Conservation (phyloP, 37 sponge, comb jelly and placozoan species). For the Mnemiopsis leidyi region DNA sequence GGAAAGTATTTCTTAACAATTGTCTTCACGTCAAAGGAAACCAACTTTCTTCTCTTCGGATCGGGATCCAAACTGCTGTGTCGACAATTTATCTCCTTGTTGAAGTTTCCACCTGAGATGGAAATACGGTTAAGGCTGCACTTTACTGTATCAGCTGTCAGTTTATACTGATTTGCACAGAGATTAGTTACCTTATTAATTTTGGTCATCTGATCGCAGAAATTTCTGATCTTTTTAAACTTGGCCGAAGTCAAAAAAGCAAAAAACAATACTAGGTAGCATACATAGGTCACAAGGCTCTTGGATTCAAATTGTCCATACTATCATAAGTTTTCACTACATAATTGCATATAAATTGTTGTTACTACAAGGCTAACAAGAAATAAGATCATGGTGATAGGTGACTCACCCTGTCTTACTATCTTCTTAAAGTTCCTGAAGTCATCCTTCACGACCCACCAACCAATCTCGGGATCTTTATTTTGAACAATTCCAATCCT, state of each 20-base stretch:
- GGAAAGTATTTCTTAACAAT: background rate
- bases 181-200: too few relatives aligned
- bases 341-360: too few relatives aligned
- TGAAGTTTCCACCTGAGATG: background rate
- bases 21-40: background rate
- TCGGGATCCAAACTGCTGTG: background rate
- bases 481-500: background rate
- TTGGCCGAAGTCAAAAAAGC: too few relatives aligned
- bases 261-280: too few relatives aligned
- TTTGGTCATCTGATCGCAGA: too few relatives aligned
- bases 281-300: too few relatives aligned
- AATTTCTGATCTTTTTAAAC: too few relatives aligned
- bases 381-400: too few relatives aligned
- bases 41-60: background rate
- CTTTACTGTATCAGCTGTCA: background rate
- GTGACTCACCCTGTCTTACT: background rate
- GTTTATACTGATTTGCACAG: background rate
- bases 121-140: background rate
- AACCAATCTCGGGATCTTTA: background rate
- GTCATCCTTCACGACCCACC: slow-evolving; percentile 32
- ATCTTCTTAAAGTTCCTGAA: background rate
- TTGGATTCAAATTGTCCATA: too few relatives aligned
- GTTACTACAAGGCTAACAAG: too few relatives aligned
- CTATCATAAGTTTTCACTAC: too few relatives aligned
- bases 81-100: background rate